Evolutionary conservation across 2,113 vertebrate genomes (phyloP).

Genomic region (Brienomyrus longianalis): DNA sequence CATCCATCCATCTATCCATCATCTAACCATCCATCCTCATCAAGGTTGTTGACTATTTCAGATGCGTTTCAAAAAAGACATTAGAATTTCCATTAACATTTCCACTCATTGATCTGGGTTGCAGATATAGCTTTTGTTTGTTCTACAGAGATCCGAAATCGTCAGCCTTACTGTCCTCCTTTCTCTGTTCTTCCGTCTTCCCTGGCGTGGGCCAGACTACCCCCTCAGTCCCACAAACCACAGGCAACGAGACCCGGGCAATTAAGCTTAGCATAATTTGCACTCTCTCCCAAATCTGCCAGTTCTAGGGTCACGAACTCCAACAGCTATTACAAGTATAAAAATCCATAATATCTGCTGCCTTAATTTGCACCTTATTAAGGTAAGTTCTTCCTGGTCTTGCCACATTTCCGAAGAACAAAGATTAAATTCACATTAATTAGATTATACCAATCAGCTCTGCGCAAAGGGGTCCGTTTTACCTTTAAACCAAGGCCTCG

Average conservation of each 20-base stretch:
- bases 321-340: background rate
- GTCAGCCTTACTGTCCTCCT: background rate
- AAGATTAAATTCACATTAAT: background rate
- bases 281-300: background rate
- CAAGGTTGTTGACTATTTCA: background rate
- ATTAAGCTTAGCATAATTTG: background rate
- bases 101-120: background rate
- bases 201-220: background rate
- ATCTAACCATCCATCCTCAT: background rate
- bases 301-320: background rate
- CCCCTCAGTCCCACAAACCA: background rate
- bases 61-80: background rate
- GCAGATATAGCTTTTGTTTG: background rate
- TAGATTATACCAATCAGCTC: background rate
- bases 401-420: background rate
- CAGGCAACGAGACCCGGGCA: background rate
- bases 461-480: background rate
- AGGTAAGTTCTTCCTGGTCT: background rate
- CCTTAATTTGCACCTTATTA: background rate
- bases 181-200: background rate
- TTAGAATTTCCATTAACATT: background rate
- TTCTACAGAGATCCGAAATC: background rate
- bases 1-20: background rate
- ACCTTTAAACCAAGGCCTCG: background rate
- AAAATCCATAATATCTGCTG: background rate